Conservation (phyloP, 2,888 invertebrate species). For the Ornithoptera alexandrae region DNA sequence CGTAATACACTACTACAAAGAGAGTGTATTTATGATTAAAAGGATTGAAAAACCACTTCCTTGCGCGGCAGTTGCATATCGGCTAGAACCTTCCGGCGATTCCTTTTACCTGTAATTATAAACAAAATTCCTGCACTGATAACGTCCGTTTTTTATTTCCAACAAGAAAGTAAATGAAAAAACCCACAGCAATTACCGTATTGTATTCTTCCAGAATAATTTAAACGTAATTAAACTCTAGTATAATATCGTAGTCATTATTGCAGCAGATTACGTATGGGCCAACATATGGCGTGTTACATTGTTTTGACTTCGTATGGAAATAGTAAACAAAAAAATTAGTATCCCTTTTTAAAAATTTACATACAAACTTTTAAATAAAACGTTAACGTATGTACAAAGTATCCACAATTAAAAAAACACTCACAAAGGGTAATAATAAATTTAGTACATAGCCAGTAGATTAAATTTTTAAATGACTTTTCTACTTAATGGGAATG, state of each 20-base stretch:
- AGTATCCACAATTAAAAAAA: neutral
- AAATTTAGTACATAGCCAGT: conserved; percentile 33
- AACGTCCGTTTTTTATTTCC: conserved; percentile 43
- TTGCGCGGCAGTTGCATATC: conserved; percentile 52
- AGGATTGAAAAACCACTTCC: conserved; percentile 45
- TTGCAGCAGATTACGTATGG: conserved; percentile 31
- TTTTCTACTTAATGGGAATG: conserved; percentile 61
- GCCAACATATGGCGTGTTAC: conserved; percentile 30
- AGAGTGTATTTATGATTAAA: conserved; percentile 53
- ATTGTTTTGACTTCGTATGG: neutral
- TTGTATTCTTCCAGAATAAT: conserved; percentile 26
- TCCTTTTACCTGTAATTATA: conserved; percentile 58
- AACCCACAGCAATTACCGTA: conserved; percentile 36
- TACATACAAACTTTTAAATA: neutral
- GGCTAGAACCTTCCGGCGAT: conserved; percentile 50
- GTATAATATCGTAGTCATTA: conserved; percentile 35
- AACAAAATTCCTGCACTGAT: conserved; percentile 51
- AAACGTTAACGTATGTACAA: neutral
- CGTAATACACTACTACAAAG: conserved; percentile 41
- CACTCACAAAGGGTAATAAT: neutral
- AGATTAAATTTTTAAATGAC: conserved; percentile 52
- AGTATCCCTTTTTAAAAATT: neutral
- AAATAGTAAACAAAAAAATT: neutral
- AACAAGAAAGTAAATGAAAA: conserved; percentile 41
- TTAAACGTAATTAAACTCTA: conserved; percentile 35